Evolutionary conservation across 2,797 vertebrate species (phyloP).

Genomic region (Enoplosus armatus): DNA sequence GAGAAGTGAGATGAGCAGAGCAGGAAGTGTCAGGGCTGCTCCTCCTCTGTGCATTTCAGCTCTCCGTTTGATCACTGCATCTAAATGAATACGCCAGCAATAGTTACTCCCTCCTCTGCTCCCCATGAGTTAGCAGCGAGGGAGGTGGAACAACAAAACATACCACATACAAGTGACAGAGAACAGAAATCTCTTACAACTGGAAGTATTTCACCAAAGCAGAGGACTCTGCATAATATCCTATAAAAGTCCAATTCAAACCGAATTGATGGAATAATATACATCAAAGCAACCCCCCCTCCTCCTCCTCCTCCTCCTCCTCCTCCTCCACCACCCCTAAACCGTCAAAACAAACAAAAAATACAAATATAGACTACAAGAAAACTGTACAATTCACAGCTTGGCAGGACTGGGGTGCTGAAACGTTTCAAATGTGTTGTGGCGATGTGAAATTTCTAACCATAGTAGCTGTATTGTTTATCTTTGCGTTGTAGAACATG

Average conservation of each 20-base stretch:
- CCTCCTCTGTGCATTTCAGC: slow-evolving; percentile 47
- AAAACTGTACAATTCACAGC: slow-evolving; percentile 89
- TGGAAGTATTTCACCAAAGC: slow-evolving; percentile 88
- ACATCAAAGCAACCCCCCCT: slow-evolving; percentile 83
- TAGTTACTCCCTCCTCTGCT: slow-evolving; percentile 80
- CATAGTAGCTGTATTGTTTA: slow-evolving; percentile 53
- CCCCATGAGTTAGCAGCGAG: slow-evolving; percentile 80
- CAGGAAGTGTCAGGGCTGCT: slow-evolving; percentile 18
- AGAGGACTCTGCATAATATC: slow-evolving; percentile 90
- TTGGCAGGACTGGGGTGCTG: slow-evolving; percentile 82
- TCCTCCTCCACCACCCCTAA: slow-evolving; percentile 45
- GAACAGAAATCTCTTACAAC: slow-evolving; percentile 93
- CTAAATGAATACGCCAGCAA: slow-evolving; percentile 57
- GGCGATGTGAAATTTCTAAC: slow-evolving; percentile 60
- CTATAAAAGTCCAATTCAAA: slow-evolving; percentile 93
- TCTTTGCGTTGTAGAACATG: slow-evolving; percentile 64
- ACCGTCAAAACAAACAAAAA: slow-evolving; percentile 79
- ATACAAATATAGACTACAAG: slow-evolving; percentile 84
- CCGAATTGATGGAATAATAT: slow-evolving; percentile 89
- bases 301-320: slow-evolving; percentile 13
- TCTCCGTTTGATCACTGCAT: slow-evolving; percentile 69
- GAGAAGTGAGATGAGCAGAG: slow-evolving; percentile 51
- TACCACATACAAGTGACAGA: slow-evolving; percentile 87
- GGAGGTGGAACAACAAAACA: slow-evolving; percentile 85
- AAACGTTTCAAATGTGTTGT: slow-evolving; percentile 74